phyloP scores from a whole-genome alignment of 2,113 vertebrate species.

The Mustela lutreola region DNA sequence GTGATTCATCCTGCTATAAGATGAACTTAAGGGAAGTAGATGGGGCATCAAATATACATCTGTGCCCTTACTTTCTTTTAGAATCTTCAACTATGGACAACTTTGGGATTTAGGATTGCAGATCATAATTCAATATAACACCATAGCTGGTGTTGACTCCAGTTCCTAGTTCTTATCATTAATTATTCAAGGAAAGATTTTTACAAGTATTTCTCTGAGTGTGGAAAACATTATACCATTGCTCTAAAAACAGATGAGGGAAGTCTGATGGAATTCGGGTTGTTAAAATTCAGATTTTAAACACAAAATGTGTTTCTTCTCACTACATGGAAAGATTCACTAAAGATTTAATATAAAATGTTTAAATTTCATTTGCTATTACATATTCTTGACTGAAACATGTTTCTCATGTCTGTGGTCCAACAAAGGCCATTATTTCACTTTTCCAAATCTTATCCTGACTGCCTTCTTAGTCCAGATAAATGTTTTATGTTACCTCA shows the following conservation, averaged over 20 bases:
- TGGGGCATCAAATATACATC: not conserved
- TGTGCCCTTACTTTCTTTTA: not conserved
- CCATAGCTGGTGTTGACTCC: not conserved
- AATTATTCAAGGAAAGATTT: slow-evolving; percentile 64
- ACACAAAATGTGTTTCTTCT: not conserved
- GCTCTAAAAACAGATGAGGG: slow-evolving; percentile 13
- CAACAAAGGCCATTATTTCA: not conserved
- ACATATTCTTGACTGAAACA: not conserved
- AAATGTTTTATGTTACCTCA: not conserved
- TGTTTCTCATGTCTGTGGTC: not conserved
- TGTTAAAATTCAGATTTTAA: slow-evolving; percentile 14
- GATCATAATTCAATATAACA: not conserved
- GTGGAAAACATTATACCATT: not conserved
- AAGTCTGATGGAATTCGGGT: not conserved
- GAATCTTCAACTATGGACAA: not conserved
- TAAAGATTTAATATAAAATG: not conserved
- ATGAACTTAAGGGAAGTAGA: not conserved
- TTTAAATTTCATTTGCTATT: not conserved
- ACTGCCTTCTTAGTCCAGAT: not conserved
- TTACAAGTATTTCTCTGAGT: not conserved
- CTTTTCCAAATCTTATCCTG: not conserved
- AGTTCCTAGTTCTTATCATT: slow-evolving; percentile 59
- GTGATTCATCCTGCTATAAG: not conserved
- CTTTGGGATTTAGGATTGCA: not conserved
- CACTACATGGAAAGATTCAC: not conserved